phyloP scores from a whole-genome alignment of 2,113 vertebrate species.

The Chionodraco myersi region DNA sequence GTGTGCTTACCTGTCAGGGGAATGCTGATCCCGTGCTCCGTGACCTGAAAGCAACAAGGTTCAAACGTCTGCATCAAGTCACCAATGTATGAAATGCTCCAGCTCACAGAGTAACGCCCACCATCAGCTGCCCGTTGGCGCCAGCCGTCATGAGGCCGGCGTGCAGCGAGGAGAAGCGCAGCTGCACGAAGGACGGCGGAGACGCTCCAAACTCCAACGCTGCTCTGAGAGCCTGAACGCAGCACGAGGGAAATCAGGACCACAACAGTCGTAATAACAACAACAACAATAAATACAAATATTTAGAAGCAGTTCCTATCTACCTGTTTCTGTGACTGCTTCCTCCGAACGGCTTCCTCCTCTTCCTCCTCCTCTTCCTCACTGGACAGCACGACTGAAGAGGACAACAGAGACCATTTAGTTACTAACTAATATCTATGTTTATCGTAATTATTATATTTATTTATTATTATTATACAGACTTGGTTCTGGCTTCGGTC shows the following conservation, averaged over 20 bases:
- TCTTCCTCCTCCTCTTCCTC: conserved; percentile 75
- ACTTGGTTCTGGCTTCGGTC: conserved; percentile 64
- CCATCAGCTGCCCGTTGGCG: conserved; percentile 70
- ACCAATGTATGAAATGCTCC: too few species aligned
- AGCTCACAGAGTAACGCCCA: conserved; percentile 21
- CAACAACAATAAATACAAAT: too few species aligned
- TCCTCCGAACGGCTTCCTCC: background rate
- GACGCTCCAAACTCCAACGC: background rate
- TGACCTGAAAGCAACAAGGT: too few species aligned
- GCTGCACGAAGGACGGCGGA: conserved; percentile 67
- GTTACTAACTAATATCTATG: too few species aligned
- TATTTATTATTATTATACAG: conserved; percentile 1
- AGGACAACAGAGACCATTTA: background rate
- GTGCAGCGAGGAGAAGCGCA: conserved; percentile 74
- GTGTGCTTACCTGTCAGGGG: too few species aligned
- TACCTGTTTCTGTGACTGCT: too few species aligned
- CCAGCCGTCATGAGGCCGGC: conserved; percentile 44
- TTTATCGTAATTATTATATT: background rate
- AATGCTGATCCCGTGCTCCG: too few species aligned
- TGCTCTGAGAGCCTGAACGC: too few species aligned
- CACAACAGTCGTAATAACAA: too few species aligned
- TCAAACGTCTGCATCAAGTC: too few species aligned
- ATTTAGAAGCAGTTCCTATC: too few species aligned
- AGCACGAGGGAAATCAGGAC: too few species aligned
- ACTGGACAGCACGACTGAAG: conserved; percentile 82